Evolutionary conservation across 2,888 invertebrate genomes (phyloP).

Genomic region (Trichacis sp.): DNA sequence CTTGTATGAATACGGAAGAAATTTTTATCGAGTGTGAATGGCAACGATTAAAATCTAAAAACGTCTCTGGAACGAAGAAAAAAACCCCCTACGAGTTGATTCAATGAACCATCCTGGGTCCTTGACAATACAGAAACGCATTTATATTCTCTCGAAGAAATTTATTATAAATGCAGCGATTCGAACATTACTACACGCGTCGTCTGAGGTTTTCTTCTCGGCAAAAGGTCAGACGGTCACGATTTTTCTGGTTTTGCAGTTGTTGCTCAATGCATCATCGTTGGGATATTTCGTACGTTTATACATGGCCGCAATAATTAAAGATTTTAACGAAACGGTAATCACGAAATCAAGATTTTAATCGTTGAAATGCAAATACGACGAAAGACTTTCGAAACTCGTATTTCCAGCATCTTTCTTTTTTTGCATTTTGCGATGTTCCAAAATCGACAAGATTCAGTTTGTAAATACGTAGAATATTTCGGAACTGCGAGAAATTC

Average conservation of each 20-base stretch:
- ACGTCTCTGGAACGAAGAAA: not conserved
- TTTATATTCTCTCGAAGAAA: slow-evolving; percentile 14
- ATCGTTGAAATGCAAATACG: not conserved
- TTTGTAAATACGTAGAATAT: no score
- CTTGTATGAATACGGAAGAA: no score
- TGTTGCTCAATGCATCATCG: slow-evolving; percentile 34
- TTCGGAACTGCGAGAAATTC: not conserved
- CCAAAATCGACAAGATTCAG: no score
- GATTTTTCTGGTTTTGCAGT: slow-evolving; percentile 46
- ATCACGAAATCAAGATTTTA: not conserved
- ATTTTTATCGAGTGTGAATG: no score
- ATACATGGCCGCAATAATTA: not conserved
- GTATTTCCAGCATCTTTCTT: no score
- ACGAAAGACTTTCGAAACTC: not conserved
- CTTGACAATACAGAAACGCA: slow-evolving; percentile 1
- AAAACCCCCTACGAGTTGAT: not conserved
- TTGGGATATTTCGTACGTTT: slow-evolving; percentile 12
- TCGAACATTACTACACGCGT: slow-evolving; percentile 32
- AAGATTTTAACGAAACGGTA: not conserved
- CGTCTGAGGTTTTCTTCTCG: slow-evolving; percentile 45
- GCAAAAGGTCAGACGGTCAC: slow-evolving; percentile 62
- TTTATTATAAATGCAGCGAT: slow-evolving; percentile 29
- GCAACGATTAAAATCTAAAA: no score
- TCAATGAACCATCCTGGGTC: not conserved
- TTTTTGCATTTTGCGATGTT: no score